These are phyloP conservation scores for Hermaeophaga mercurialis DNA, from an alignment of 2,888 invertebrate genomes.

Conservation along the genomic window DNA sequence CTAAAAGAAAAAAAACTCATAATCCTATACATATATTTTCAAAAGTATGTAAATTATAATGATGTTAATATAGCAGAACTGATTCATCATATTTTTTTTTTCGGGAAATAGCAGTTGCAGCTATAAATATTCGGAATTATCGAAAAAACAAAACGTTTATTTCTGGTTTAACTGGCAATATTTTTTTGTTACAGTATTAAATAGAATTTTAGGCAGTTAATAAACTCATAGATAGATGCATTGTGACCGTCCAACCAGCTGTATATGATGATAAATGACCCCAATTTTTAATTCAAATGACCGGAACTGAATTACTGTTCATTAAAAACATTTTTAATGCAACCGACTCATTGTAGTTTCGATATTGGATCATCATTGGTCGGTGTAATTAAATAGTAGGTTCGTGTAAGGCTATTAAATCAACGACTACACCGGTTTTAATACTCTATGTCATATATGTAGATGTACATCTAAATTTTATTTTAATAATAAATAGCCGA, in stretches of 20 bases:
- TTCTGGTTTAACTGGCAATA: constrained; percentile 6
- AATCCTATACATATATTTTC: too few species aligned
- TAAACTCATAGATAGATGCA: constrained; percentile 8
- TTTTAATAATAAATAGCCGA: too few species aligned
- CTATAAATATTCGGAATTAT: not conserved
- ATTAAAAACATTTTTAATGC: constrained; percentile 22
- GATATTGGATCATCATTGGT: constrained; percentile 5
- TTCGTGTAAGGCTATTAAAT: too few species aligned
- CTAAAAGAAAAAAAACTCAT: too few species aligned
- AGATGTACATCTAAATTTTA: too few species aligned
- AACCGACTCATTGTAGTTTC: constrained; percentile 9
- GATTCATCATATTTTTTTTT: too few species aligned
- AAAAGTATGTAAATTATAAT: too few species aligned
- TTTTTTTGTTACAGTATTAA: constrained; percentile 7
- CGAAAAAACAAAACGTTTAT: not conserved
- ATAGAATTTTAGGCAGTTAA: constrained; percentile 1
- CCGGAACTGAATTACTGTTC: constrained; percentile 22
- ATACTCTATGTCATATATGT: too few species aligned
- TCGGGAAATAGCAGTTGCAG: too few species aligned
- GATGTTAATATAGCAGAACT: too few species aligned
- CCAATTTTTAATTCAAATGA: constrained; percentile 17
- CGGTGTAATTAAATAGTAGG: constrained; percentile 5
- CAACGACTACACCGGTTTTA: too few species aligned
- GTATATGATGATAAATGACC: constrained; percentile 17
- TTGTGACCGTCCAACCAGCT: constrained; percentile 15